phyloP scores from a whole-genome alignment of 2,888 invertebrate genomes.

The Pristionchus mayeri region DNA sequence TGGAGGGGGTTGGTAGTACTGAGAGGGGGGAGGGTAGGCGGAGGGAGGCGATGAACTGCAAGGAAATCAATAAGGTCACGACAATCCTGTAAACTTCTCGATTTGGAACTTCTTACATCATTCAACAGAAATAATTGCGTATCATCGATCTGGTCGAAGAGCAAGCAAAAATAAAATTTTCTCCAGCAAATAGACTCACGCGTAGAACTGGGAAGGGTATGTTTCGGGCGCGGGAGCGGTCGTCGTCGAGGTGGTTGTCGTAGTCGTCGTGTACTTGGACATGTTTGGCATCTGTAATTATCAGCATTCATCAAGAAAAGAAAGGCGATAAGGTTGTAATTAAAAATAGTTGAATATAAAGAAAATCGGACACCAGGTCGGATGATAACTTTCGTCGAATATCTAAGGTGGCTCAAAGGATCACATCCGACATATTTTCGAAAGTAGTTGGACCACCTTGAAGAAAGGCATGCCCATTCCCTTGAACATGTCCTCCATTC shows the following conservation, averaged over 20 bases:
- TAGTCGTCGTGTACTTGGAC: constrained; percentile 35
- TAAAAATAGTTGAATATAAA: no score
- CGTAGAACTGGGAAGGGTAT: constrained; percentile 40
- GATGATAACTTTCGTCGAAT: no score
- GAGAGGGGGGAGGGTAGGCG: not conserved
- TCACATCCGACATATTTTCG: no score
- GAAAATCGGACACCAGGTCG: no score
- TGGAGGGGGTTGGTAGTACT: not conserved
- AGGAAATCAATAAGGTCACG: not conserved
- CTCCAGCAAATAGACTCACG: not conserved
- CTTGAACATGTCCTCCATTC: constrained; percentile 50
- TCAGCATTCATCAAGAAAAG: not conserved
- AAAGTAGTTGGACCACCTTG: constrained; percentile 1
- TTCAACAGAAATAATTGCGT: no score
- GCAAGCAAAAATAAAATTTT: no score
- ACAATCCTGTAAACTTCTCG: no score
- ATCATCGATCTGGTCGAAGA: no score
- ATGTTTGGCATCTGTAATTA: constrained; percentile 43
- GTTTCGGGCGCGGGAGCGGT: constrained; percentile 14
- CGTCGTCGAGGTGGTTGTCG: constrained; percentile 9
- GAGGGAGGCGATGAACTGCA: not conserved
- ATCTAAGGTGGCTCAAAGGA: no score
- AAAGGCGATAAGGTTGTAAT: no score
- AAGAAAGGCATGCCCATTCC: constrained; percentile 48
- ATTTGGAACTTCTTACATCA: no score